Evolutionary conservation across 2,888 invertebrate genomes (phyloP), one percentile per base, ranked within the genome.

Genomic region (Eupithecia pulchellata): DNA sequence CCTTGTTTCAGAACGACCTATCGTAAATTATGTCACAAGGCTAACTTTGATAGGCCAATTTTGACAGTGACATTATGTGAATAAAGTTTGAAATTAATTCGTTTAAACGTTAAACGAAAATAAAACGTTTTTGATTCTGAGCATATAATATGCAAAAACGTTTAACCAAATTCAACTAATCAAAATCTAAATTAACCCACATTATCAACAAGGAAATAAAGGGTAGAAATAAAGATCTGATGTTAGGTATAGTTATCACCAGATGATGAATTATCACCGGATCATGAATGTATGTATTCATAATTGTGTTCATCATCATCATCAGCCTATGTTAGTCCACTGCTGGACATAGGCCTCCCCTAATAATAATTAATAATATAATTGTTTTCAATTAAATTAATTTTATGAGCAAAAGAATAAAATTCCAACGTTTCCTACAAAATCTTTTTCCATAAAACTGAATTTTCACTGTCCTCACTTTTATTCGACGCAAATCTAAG

Each of bases 1-100:
- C 84, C 82, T 69, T 76, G 73, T 77, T 76, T 76, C 73, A 74
- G 73, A 71, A 71, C 36, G 57, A 61, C 64, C 64, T 64, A 62
- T 58, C 32, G 61, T 60, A 66, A 47, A 62, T 62, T 65, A 61
- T 39, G 62, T 61, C 42, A 36, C 11, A 52, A 62, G 1, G 17
- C 4, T n/a, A 34, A 32, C 61, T 32, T 20, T 25, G 34, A 61
- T 61, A 25, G 60, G 60, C 20, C 3, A 34, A 61, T 34, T 30
- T 60, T 60, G 20, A 32, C 60, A 57, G 13, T 32, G 11, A 2
- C n/a, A 9, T 47, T 32, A 9, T n/a, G 17, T 4, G 3, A 57
- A 29, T 4, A 57, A 57, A 27, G 17, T 29, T 47, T 57, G 17
- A 57, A 57, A 57, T 27, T n/a, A n/a, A n/a, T n/a, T n/a, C n/a